Evolutionary conservation across 2,113 vertebrate species (phyloP).

Genomic region (Herpailurus yagouaroundi): DNA sequence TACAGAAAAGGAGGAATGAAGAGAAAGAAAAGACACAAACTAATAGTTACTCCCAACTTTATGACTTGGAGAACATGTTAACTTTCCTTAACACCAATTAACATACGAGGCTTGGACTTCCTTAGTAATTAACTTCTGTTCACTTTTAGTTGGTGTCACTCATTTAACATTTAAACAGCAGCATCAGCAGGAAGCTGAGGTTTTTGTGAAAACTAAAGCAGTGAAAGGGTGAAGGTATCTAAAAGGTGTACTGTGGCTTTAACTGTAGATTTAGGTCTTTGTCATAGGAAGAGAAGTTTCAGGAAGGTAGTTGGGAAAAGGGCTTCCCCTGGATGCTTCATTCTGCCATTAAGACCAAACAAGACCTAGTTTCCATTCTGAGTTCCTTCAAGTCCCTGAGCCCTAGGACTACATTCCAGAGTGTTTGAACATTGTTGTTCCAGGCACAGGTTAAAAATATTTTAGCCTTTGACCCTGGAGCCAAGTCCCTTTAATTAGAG

Average conservation of each 20-base stretch:
- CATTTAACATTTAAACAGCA: constrained; percentile 69
- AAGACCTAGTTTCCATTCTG: background rate
- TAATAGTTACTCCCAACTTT: constrained; percentile 67
- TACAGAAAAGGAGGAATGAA: background rate
- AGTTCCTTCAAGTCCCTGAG: background rate
- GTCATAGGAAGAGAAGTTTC: background rate
- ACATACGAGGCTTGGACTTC: constrained; percentile 71
- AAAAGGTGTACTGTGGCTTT: background rate
- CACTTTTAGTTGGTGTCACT: constrained; percentile 68
- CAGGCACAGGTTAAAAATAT: background rate
- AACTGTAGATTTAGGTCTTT: background rate
- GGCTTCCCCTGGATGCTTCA: background rate
- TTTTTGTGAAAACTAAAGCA: constrained; percentile 51
- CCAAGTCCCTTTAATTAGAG: background rate
- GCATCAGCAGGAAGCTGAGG: constrained; percentile 51
- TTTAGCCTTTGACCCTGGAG: background rate
- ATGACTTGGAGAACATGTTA: constrained; percentile 69
- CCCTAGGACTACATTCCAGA: background rate
- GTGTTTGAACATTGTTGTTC: background rate
- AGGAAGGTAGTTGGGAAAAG: background rate
- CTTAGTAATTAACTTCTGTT: constrained; percentile 82
- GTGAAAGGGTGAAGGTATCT: background rate
- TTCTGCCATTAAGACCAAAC: background rate
- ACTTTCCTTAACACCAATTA: constrained; percentile 82
- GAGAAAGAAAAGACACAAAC: constrained; percentile 65